Percentiles rank a stretch among this genome's conserved stretches.
These are phyloP conservation scores for Chloroclysta siterata DNA, from an alignment of 2,888 invertebrate genomes.

Conservation along the genomic window DNA sequence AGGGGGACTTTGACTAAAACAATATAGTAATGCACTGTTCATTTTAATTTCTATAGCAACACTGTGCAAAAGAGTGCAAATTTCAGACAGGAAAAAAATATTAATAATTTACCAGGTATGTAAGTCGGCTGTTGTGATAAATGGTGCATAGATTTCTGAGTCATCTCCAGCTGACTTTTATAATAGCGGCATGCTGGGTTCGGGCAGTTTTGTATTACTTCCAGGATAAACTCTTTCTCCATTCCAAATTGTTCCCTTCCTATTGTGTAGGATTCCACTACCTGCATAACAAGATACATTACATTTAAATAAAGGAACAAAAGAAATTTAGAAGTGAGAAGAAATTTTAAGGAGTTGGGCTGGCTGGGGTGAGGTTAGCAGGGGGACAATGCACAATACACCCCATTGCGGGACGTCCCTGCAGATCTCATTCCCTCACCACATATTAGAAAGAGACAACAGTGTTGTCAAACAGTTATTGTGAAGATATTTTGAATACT, in stretches of 20 bases:
- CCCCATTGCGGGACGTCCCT: too few relatives aligned
- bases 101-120: conserved; percentile 69
- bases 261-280: conserved; percentile 94
- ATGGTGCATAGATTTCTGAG: conserved; percentile 89
- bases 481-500: too few relatives aligned
- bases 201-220: conserved; percentile 95
- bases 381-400: too few relatives aligned
- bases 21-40: too few relatives aligned
- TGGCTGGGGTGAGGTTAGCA: too few relatives aligned
- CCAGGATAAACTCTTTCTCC: conserved; percentile 95
- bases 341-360: too few relatives aligned
- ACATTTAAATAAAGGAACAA: neutral
- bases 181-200: conserved; percentile 95
- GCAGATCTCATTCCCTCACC: too few relatives aligned
- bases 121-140: conserved; percentile 85
- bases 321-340: neutral
- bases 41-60: too few relatives aligned
- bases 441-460: too few relatives aligned
- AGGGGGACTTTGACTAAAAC: too few relatives aligned
- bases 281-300: conserved; percentile 64
- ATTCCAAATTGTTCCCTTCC: conserved; percentile 93
- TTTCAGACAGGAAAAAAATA: neutral
- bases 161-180: conserved; percentile 91
- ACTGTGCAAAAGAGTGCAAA: neutral
- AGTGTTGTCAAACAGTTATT: too few relatives aligned